Percentiles rank a stretch among this genome's conserved stretches.
phyloP scores from a whole-genome alignment of 2,888 invertebrate species.

The Antheraea yamamai region DNA sequence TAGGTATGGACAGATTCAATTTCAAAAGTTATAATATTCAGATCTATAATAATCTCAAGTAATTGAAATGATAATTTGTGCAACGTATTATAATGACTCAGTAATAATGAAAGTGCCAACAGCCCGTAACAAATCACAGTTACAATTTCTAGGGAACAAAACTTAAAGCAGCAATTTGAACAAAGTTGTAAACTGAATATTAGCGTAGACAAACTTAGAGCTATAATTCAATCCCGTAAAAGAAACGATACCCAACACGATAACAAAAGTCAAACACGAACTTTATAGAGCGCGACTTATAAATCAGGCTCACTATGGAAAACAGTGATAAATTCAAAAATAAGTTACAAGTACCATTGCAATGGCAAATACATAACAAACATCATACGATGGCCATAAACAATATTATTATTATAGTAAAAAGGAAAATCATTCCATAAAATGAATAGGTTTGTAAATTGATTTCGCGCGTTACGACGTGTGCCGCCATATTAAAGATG shows the following conservation, averaged over 20 bases:
- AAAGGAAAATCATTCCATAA: slow-evolving; percentile 11
- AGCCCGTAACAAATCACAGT: background rate
- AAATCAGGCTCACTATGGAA: slow-evolving; percentile 48
- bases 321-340: slow-evolving; percentile 50
- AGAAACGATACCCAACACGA: slow-evolving; percentile 45
- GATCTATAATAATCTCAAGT: background rate
- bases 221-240: slow-evolving; percentile 27
- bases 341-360: slow-evolving; percentile 41
- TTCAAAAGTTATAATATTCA: background rate
- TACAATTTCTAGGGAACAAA: background rate
- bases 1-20: background rate
- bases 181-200: background rate
- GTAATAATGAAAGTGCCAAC: background rate
- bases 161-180: background rate
- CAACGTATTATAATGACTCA: background rate
- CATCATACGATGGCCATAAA: slow-evolving; percentile 17
- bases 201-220: background rate
- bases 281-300: slow-evolving; percentile 64
- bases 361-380: slow-evolving; percentile 39
- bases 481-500: slow-evolving; percentile 38
- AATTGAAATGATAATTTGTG: background rate
- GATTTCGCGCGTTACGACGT: slow-evolving; percentile 19
- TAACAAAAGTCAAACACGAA: slow-evolving; percentile 50
- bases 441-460: background rate
- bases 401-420: slow-evolving; percentile 15